A percentile compares a stretch with the other conserved stretches of the same genome.
phyloP scores from a whole-genome alignment of 2,888 invertebrate genomes.

The Heliconius sara region DNA sequence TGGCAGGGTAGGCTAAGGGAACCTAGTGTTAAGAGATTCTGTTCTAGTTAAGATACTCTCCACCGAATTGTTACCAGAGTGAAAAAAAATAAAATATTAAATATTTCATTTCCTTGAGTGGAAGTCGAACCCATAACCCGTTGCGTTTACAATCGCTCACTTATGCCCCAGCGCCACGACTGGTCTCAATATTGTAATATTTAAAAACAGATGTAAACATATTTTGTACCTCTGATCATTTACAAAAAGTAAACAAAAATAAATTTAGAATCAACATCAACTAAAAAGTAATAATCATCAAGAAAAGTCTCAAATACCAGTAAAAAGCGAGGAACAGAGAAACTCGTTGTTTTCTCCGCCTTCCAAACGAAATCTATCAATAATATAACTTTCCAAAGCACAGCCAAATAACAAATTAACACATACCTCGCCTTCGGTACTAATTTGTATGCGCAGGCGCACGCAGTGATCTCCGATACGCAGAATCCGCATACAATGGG shows the following conservation, averaged over 20 bases:
- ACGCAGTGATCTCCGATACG: conserved; percentile 72
- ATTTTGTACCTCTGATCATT: not conserved
- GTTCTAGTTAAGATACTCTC: not conserved
- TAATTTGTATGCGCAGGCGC: conserved; percentile 61
- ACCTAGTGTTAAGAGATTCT: not conserved
- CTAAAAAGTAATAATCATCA: not conserved
- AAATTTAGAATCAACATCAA: not conserved
- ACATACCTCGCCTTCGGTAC: conserved; percentile 2
- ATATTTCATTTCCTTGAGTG: not conserved
- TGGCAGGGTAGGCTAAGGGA: too few species aligned
- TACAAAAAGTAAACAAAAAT: not conserved
- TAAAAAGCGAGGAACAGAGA: not conserved
- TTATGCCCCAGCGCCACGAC: not conserved
- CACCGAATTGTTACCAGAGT: not conserved
- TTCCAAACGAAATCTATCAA: not conserved
- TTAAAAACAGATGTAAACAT: not conserved
- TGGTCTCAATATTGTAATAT: too few species aligned
- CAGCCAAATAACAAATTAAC: conserved; percentile 33
- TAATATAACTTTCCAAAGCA: conserved; percentile 16
- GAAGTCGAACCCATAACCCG: not conserved
- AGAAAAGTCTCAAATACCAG: not conserved
- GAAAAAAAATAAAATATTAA: not conserved
- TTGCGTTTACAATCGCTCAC: not conserved
- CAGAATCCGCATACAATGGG: conserved; percentile 79
- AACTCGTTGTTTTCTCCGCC: not conserved